Conservation (phyloP, 2,113 vertebrate species). For the Ardeotis arabs region DNA sequence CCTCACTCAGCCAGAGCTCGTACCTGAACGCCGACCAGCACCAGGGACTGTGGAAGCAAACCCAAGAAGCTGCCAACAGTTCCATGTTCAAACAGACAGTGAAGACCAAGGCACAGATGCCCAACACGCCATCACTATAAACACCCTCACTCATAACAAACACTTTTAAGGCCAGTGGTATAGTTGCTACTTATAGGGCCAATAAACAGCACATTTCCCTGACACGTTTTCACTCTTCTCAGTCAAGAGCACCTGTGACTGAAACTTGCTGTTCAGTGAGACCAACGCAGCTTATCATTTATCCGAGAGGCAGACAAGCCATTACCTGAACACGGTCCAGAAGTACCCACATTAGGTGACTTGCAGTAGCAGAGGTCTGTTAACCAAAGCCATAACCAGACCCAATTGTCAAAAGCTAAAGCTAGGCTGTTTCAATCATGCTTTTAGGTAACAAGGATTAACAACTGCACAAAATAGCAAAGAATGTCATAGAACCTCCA, state of each 20-base stretch:
- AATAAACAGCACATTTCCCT: background rate
- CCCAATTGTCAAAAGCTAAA: background rate
- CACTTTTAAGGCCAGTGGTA: background rate
- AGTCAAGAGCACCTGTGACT: background rate
- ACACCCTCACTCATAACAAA: no score
- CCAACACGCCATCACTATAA: background rate
- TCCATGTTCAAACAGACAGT: background rate
- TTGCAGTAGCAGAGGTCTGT: background rate
- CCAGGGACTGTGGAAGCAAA: no score
- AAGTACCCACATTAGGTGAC: background rate
- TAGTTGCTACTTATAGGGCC: rapidly evolving
- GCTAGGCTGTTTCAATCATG: background rate
- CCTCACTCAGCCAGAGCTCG: rapidly evolving
- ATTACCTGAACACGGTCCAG: rapidly evolving
- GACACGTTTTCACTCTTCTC: background rate
- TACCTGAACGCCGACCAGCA: rapidly evolving
- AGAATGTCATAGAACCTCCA: background rate
- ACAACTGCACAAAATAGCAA: background rate
- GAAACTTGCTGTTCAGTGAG: background rate
- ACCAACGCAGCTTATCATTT: background rate
- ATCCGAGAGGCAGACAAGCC: background rate
- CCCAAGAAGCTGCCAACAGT: background rate
- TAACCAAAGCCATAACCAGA: background rate
- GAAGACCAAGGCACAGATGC: background rate
- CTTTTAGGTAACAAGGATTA: background rate